Percentiles rank a stretch among this genome's conserved stretches.
Evolutionary conservation across 2,888 invertebrate species (phyloP).

Genomic region (Tetanocera ferruginea): DNA sequence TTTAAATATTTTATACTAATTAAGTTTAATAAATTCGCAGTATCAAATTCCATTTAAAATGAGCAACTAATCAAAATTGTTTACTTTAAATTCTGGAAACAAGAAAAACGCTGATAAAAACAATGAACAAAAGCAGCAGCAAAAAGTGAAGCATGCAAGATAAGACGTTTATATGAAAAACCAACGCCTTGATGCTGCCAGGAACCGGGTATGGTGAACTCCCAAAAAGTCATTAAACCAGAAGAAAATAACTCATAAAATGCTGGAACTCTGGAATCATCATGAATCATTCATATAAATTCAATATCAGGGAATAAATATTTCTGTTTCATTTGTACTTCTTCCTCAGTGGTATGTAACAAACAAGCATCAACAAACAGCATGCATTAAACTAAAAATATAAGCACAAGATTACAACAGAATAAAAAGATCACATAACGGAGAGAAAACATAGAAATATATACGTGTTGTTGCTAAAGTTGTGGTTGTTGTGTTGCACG

Average conservation of each 20-base stretch:
- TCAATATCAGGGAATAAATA: not conserved
- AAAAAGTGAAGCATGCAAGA: not conserved
- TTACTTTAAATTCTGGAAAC: not conserved
- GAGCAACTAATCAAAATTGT: no score
- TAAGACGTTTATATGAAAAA: not conserved
- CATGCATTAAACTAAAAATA: slow-evolving; percentile 15
- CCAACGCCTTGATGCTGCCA: not conserved
- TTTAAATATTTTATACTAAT: no score
- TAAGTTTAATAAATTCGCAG: no score
- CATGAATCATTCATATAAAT: slow-evolving; percentile 8
- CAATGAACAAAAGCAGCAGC: not conserved
- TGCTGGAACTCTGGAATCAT: not conserved
- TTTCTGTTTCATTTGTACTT: no score
- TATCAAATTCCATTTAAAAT: no score
- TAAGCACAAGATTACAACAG: not conserved
- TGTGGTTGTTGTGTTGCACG: not conserved
- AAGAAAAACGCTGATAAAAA: not conserved
- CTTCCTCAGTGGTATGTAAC: not conserved
- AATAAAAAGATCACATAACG: not conserved
- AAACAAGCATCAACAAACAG: not conserved
- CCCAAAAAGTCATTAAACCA: slow-evolving; percentile 22
- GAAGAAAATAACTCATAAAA: not conserved
- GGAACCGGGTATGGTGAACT: not conserved
- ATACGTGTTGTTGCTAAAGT: not conserved
- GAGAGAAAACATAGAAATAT: slow-evolving; percentile 15